Evolutionary conservation across 2,797 vertebrate species (phyloP), one percentile per base, ranked within the genome.

Genomic region (Gallinago solitaria): DNA sequence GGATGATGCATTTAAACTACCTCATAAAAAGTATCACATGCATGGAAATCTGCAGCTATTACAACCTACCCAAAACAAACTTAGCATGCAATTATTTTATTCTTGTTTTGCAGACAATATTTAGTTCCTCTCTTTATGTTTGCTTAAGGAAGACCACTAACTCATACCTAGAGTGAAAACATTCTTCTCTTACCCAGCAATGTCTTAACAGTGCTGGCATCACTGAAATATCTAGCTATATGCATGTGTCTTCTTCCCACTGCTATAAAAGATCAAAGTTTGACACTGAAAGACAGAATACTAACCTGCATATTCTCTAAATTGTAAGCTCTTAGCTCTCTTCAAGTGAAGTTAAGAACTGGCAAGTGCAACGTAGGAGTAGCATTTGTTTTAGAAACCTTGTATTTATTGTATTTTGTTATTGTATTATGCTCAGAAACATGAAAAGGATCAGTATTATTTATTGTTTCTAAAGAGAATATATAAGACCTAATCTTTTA

Each of bases 381-480:
- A 78, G 51, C 33, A 45, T 68, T 78, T 80, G 43, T 28, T 82
- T 64, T 39, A 68, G 43, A 61, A 57, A 61, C 15, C 41, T 57
- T 48, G 47, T 48, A 48, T 48, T 48, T 48, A 48, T 48, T 48
- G 47, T 24, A 48, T 48, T 48, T 23, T 12, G 32, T 79, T 77
- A 37, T 11, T 75, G 50, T 63, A 5, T 48, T 53, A 19, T 33
- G 18, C 28, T 54, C 28, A 93, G 76, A 75, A 88, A 79, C 32
- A 37, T 11, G 5, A 12, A 69, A 76, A 69, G 30, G 23, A 39
- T 79, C 75, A 77, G 57, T 47, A n/a, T 81, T 92, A 79, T 84
- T 92, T 78, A 47, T 53, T 16, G 51, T 59, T 97, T 88, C 71
- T 69, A 50, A 57, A 39, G 33, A 83, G 30, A 12, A 84, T 78